phyloP scores from a whole-genome alignment of 2,113 vertebrate genomes.

The Corydoras sp. region DNA sequence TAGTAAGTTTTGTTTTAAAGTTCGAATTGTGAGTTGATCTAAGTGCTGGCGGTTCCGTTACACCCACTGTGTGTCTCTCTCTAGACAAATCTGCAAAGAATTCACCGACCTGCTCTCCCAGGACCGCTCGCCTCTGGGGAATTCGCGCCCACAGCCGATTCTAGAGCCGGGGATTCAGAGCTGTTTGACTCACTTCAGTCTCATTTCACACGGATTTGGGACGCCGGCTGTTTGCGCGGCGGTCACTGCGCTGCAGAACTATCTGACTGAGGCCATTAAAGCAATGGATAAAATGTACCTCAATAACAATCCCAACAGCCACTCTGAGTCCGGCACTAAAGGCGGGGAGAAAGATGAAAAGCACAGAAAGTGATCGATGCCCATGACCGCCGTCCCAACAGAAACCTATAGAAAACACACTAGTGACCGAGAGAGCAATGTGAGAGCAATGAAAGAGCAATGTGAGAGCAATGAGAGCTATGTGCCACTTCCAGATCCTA shows the following conservation, averaged over 20 bases:
- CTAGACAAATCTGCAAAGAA: slow-evolving; percentile 99
- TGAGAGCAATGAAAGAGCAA: no score
- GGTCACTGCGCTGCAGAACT: slow-evolving; percentile 98
- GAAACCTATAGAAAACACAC: slow-evolving; percentile 69
- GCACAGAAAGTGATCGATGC: slow-evolving; percentile 86
- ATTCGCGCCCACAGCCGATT: slow-evolving; percentile 95
- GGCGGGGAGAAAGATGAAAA: slow-evolving; percentile 98
- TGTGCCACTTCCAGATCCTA: slow-evolving; percentile 70
- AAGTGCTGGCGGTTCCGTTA: slow-evolving; percentile 25
- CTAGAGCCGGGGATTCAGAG: slow-evolving; percentile 98
- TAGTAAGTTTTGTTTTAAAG: slow-evolving; percentile 15
- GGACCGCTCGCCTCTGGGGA: slow-evolving; percentile 97
- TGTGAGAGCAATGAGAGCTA: slow-evolving; percentile 4
- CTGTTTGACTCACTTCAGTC: slow-evolving; percentile 99
- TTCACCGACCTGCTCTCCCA: slow-evolving; percentile 99
- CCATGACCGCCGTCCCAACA: slow-evolving; percentile 61
- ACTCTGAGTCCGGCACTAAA: slow-evolving; percentile 96
- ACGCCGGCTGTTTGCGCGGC: slow-evolving; percentile 95
- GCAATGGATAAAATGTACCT: slow-evolving; percentile 99
- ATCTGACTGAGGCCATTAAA: slow-evolving; percentile 99
- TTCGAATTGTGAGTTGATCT: slow-evolving; percentile 26
- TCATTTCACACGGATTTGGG: slow-evolving; percentile 98
- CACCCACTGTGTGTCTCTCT: slow-evolving; percentile 47
- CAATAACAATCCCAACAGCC: slow-evolving; percentile 97
- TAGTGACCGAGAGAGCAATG: slow-evolving; percentile 62